Percentiles rank a stretch among this genome's conserved stretches.
phyloP scores from a whole-genome alignment of 2,113 vertebrate species.

The Physeter macrocephalus region DNA sequence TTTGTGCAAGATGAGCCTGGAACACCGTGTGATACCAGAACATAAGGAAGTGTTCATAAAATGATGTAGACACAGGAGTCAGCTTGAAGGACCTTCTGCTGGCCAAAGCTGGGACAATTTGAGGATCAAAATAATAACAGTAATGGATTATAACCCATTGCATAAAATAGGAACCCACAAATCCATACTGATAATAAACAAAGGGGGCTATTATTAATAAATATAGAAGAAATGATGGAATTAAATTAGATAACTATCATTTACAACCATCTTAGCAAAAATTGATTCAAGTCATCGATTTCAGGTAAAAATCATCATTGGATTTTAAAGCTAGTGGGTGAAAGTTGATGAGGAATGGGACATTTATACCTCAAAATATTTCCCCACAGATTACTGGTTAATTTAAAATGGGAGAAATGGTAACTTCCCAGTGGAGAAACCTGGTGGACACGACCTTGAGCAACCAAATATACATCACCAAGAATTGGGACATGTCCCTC shows the following conservation, averaged over 20 bases:
- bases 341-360: not conserved
- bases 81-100: not conserved
- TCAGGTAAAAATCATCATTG: not conserved
- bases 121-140: not conserved
- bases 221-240: not conserved
- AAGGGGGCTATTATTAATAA: not conserved
- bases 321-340: not conserved
- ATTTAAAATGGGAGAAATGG: not conserved
- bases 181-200: not conserved
- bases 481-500: not conserved
- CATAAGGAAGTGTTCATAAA: not conserved
- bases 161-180: not conserved
- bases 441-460: not conserved
- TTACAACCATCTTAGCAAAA: conserved; percentile 1
- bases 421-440: not conserved
- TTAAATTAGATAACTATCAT: not conserved
- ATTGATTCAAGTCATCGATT: not conserved
- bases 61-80: not conserved
- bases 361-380: not conserved
- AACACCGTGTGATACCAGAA: not conserved
- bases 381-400: not conserved
- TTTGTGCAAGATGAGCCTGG: not conserved
- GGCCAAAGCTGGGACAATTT: not conserved
- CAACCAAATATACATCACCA: not conserved
- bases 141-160: not conserved